Base-by-base conservation (phyloP, 2,113 vertebrate genomes). In the Leiothrix lutea region DNA sequence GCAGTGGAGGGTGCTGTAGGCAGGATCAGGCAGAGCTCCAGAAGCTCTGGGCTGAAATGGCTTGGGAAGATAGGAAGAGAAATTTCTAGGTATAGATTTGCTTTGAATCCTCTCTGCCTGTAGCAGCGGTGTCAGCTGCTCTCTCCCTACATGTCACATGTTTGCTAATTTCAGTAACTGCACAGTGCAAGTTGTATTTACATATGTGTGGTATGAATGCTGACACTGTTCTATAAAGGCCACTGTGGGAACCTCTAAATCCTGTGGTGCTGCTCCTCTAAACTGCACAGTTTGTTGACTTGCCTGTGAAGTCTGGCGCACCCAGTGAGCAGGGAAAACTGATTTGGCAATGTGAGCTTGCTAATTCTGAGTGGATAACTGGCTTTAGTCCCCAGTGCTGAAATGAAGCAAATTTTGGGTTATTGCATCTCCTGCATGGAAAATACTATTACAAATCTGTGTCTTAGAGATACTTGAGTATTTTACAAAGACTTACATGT, bases 391-490 rank as follows among this genome's bases (percentile, higher is more conserved):
- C 91, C 58, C 24, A 53, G 74, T 77, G 81, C 92, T 93, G 78
- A 89, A 93, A 95, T 82, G 79, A 94, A 91, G 78, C 5, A 0
- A 51, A 95, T 96, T 96, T 81, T 54, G 51, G 70, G 93, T 96
- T 96, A 71, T 92, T 95, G 73, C 45, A 56, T 44, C 54, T 97
- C 64, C 79, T 75, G 17, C 90, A 75, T 86, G 92, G 88, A 96
- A 97, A 97, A 92, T 88, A 29, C 79, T 94, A 21, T 92, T 95
- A 90, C 94, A 95, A 97, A 88, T 87, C 69, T 92, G 47, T 83
- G 48, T 95, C 70, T 84, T 62, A 53, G 74, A 92, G 90, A 89
- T 84, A 75, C 12, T 74, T 80, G 67, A 36, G 26, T 72, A 65
- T 69, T 97, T 97, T 90, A 79, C 47, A 90, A 94, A 94, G 83